Base-by-base conservation (phyloP, 2,888 invertebrate genomes). In the Ichneumoninae sp. region DNA sequence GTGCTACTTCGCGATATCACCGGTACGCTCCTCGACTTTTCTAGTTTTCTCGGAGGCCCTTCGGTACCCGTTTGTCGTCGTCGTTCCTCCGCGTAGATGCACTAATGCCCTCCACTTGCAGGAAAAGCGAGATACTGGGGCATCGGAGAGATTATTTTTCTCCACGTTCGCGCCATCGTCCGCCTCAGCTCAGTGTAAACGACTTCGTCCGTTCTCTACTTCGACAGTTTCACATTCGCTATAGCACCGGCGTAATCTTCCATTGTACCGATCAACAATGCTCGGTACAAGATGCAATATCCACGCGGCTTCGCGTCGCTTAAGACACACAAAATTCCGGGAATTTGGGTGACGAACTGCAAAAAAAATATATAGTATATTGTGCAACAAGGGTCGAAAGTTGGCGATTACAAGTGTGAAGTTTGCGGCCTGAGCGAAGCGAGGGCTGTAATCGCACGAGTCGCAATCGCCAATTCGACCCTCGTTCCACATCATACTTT, bases 1-100 rank as follows among this genome's bases (percentile, higher is more conserved):
- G 52, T 66, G 79, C 60, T 44, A 30, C 54, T 66, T 54, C 65
- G 26, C 79, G 44, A 52, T 75, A 60, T 69, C 47, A 16, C 47
- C 52, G 50, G n/a, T 33, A 68, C 60, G 75, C 30, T 68, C 33
- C 52, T 66, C 68, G 52, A 68, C 68, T 66, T 77, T 77, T 77
- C 66, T 33, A 52, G 62, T 65, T 75, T 76, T 40, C 81, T 75
- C 62, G 30, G 16, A 52, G 50, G 40, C 36, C 50, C 36, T 65
- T 47, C 40, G 2, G 66, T 47, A 22, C 22, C 66, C 65, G 10
- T 68, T 36, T 54, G 40, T 40, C 60, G 40, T 44, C 26, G 44
- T 22, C n/a, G 16, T n/a, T 60, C 16, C 26, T 30, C 44, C 16
- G 10, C 47, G 47, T 33, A 50, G 30, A 30, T 50, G 33, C 30